phyloP scores from a whole-genome alignment of 2,113 vertebrate genomes.

The Hydrolagus affinis region DNA sequence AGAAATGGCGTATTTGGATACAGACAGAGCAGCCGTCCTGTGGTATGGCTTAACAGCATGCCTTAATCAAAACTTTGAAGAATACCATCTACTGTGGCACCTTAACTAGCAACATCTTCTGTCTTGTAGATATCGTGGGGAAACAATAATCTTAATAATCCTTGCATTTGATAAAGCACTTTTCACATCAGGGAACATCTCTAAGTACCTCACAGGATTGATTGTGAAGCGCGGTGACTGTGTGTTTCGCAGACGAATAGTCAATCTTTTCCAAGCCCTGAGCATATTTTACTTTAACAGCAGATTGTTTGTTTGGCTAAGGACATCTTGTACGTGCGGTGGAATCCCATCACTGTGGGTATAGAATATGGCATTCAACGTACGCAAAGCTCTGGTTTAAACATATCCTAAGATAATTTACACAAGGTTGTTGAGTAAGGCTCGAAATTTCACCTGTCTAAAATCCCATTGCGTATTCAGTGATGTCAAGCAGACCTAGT shows the following conservation, averaged over 20 bases:
- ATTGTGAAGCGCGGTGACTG: too few relatives aligned
- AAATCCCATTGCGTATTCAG: background rate
- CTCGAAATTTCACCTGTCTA: conserved; percentile 1
- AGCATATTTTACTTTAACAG: background rate
- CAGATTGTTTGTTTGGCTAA: background rate
- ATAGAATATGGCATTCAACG: background rate
- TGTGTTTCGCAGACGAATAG: too few relatives aligned
- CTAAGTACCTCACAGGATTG: too few relatives aligned
- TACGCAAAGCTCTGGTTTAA: background rate
- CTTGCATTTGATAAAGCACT: too few relatives aligned
- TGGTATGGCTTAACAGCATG: background rate
- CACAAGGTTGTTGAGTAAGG: background rate
- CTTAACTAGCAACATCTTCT: too few relatives aligned
- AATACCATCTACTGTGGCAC: too few relatives aligned
- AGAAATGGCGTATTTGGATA: background rate
- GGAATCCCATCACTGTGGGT: background rate
- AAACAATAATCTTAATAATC: too few relatives aligned
- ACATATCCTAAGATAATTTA: background rate
- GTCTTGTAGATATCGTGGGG: too few relatives aligned
- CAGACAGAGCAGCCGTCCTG: too few relatives aligned
- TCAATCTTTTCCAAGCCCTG: too few relatives aligned
- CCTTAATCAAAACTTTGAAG: background rate
- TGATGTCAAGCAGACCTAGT: background rate
- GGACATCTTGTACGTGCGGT: background rate
- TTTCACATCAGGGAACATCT: too few relatives aligned